These are phyloP conservation scores for Acanthosepion pharaonis DNA, from an alignment of 2,888 invertebrate species.

Conservation along the genomic window DNA sequence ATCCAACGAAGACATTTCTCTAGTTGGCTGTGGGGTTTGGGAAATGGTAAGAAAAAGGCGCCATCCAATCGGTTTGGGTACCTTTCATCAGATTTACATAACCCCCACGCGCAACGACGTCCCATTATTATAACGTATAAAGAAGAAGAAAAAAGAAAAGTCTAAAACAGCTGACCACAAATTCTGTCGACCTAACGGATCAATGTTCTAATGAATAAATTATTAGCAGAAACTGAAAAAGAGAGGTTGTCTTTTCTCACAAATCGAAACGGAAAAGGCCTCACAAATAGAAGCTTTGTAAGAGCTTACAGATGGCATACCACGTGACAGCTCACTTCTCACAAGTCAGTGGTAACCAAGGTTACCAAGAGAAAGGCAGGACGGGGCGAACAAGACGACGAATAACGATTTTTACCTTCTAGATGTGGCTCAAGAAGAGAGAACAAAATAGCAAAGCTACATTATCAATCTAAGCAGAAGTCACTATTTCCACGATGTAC, in stretches of 20 bases:
- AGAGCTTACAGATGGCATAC: background rate
- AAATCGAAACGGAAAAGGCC: background rate
- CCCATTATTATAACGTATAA: background rate
- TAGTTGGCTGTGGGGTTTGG: conserved; percentile 39
- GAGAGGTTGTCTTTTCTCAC: background rate
- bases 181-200: background rate
- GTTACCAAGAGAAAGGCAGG: background rate
- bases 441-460: no score
- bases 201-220: background rate
- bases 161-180: background rate
- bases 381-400: no score
- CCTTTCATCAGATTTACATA: conserved; percentile 47
- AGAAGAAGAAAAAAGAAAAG: background rate
- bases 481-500: no score
- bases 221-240: background rate
- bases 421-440: no score
- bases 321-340: background rate
- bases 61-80: conserved; percentile 45
- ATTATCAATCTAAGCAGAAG: no score
- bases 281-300: background rate
- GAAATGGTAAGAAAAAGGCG: conserved; percentile 44
- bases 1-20: conserved; percentile 47
- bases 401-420: no score
- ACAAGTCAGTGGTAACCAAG: conserved; percentile 1
- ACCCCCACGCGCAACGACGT: conserved; percentile 48